phyloP scores from a whole-genome alignment of 2,113 vertebrate species.

The Anoura caudifer region DNA sequence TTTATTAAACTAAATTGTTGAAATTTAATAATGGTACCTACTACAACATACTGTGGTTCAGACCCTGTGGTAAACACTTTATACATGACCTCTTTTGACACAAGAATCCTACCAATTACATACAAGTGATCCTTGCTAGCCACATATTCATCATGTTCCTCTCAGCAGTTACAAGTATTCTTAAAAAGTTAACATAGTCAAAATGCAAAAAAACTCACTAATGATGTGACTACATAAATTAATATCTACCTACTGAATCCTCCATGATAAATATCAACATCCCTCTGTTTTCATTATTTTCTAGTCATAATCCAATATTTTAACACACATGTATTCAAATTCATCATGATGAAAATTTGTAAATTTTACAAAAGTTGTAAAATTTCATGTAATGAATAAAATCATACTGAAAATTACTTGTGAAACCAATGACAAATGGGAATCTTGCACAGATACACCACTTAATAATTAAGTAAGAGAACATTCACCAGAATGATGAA shows the following conservation, averaged over 20 bases:
- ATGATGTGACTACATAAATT: neutral
- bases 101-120: neutral
- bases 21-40: neutral
- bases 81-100: neutral
- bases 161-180: neutral
- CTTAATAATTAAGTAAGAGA: neutral
- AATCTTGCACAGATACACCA: neutral
- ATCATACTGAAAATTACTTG: neutral
- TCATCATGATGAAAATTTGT: neutral
- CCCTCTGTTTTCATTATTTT: neutral
- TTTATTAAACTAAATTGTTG: neutral
- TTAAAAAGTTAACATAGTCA: neutral
- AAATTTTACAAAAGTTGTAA: neutral
- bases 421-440: neutral
- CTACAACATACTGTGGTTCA: neutral
- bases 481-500: neutral
- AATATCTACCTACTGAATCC: neutral
- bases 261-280: neutral
- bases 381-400: slow-evolving; percentile 13
- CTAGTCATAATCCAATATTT: neutral
- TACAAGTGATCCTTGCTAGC: neutral
- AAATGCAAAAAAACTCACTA: neutral
- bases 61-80: neutral
- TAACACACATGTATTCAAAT: neutral
- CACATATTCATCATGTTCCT: neutral